Base-by-base conservation (phyloP, 2,888 invertebrate species). In the Gandaritis pyraliata region DNA sequence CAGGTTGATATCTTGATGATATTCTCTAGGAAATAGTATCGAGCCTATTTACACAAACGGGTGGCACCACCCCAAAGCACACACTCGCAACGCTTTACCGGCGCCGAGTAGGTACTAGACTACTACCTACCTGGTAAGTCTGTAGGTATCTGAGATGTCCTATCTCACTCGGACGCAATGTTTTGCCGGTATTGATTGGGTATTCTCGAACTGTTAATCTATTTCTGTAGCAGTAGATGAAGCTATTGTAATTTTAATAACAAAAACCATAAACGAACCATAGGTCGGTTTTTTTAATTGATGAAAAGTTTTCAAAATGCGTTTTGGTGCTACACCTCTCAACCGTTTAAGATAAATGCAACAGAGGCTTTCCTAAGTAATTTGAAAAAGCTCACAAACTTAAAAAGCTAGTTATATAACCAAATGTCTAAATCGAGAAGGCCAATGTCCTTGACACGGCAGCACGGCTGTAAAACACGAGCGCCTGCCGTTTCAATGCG, bases 371-470 rank as follows among this genome's bases (percentile, higher is more conserved):
- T 18, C 16, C 8, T 38, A 39, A 56, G 45, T 60, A 41, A 39
- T 51, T 51, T 10, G 39, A 47, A 51, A 47, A 58, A 51, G n/a
- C 18, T 18, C 13, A 47, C 45, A 43, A 29, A 38, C 51, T 59
- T 53, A 11, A 51, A 57, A 52, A 64, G 51, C 50, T 45, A 58
- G 65, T 82, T 82, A 81, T 70, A 76, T 82, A 83, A 83, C 70
- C 68, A 69, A 72, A 69, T 72, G 68, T 75, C 71, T 73, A 78
- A 71, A 72, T 73, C 70, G 69, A 61, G 72, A 75, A 67, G 80
- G 77, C 72, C 75, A 77, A 73, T 81, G 84, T 77, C 84, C 84
- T 85, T 85, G 84, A 83, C 82, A 74, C 72, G 58, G 66, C 64
- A 39, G 61, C 79, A 72, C 71, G 16, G 69, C 62, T 53, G 63